Evolutionary conservation across 2,888 invertebrate genomes (phyloP).

Genomic region (Ectropis crepuscularia): DNA sequence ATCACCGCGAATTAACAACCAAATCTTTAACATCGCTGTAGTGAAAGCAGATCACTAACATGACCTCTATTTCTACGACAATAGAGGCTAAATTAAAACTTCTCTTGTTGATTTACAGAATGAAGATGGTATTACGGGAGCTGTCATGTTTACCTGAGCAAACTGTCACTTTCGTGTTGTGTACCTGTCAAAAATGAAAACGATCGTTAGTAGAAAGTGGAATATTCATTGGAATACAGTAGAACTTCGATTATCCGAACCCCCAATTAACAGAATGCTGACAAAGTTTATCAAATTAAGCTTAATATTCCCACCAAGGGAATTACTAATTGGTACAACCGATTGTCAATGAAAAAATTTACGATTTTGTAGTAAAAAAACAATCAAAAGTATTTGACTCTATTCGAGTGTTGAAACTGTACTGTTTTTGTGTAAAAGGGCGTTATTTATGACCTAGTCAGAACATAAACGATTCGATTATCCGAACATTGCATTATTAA

Average conservation of each 20-base stretch:
- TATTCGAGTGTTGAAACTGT: too few species aligned
- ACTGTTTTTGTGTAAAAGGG: too few species aligned
- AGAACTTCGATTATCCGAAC: not conserved
- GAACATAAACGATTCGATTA: too few species aligned
- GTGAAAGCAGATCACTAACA: not conserved
- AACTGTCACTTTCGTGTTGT: constrained; percentile 41
- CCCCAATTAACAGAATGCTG: too few species aligned
- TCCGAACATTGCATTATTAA: too few species aligned
- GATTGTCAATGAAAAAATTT: too few species aligned
- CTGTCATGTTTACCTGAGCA: constrained; percentile 35
- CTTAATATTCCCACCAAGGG: not conserved
- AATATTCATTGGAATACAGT: not conserved
- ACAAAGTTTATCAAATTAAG: not conserved
- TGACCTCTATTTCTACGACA: constrained; percentile 8
- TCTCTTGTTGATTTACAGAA: constrained; percentile 9
- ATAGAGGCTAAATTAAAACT: constrained; percentile 2
- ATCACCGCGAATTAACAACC: constrained; percentile 24
- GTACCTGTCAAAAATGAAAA: constrained; percentile 44
- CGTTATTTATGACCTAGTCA: too few species aligned
- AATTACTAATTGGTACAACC: too few species aligned
- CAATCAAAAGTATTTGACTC: too few species aligned
- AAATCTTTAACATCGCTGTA: not conserved
- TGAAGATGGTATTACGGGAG: constrained; percentile 20
- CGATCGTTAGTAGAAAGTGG: constrained; percentile 31
- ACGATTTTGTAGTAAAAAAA: too few species aligned